Conservation (phyloP, 2,797 vertebrate genomes). For the Leucoraja ocellata region DNA sequence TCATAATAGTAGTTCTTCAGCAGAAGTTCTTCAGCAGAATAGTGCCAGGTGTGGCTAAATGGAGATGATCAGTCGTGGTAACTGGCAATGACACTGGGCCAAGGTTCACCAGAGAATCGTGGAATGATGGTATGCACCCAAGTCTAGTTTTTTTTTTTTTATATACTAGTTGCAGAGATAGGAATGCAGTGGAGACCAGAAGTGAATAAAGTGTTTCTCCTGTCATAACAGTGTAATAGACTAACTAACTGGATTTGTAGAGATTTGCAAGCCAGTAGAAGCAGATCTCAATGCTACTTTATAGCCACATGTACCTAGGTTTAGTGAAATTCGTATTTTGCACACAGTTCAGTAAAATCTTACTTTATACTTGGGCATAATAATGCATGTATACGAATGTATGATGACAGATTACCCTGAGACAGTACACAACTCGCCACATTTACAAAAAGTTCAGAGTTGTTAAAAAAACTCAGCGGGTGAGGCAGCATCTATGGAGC, state of each 20-base stretch:
- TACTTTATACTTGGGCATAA: too few relatives aligned
- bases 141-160: background rate
- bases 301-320: too few relatives aligned
- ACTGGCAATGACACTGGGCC: background rate
- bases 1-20: background rate
- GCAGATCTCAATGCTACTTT: background rate
- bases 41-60: background rate
- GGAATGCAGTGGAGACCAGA: background rate
- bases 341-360: too few relatives aligned
- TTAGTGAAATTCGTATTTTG: too few relatives aligned
- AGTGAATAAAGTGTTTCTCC: background rate
- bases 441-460: too few relatives aligned
- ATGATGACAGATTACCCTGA: too few relatives aligned
- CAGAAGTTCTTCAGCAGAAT: background rate
- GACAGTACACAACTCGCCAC: too few relatives aligned
- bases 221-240: background rate
- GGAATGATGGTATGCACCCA: background rate
- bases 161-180: background rate
- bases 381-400: too few relatives aligned
- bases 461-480: too few relatives aligned
- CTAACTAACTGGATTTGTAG: background rate
- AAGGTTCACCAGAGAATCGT: background rate
- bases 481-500: too few relatives aligned
- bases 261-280: background rate
- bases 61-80: background rate